Percentiles rank a stretch among this genome's conserved stretches.
These are phyloP conservation scores for Batillaria attramentaria DNA, from an alignment of 1,140 invertebrate species.

Conservation along the genomic window DNA sequence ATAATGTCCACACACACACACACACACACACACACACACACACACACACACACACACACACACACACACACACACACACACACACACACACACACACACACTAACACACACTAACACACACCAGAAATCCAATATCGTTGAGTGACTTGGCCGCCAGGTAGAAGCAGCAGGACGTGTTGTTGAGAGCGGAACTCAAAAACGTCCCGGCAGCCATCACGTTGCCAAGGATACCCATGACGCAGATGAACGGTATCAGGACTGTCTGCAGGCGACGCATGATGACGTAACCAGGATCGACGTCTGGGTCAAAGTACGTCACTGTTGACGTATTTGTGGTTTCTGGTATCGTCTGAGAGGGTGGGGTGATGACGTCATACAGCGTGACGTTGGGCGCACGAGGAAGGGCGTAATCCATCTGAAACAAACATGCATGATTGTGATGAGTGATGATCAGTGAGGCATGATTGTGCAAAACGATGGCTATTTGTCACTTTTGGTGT, in stretches of 20 bases:
- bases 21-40: not conserved
- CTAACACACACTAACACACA: too few relatives aligned
- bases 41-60: too few relatives aligned
- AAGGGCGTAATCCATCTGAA: too few relatives aligned
- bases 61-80: too few relatives aligned
- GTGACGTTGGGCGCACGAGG: too few relatives aligned
- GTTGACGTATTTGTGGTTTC: not conserved
- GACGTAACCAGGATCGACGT: conserved; percentile 16
- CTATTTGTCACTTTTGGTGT: too few relatives aligned
- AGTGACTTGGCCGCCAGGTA: conserved; percentile 49
- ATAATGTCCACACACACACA: not conserved
- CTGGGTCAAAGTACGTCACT: conserved; percentile 12
- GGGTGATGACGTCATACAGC: too few relatives aligned
- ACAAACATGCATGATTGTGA: too few relatives aligned
- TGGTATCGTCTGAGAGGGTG: too few relatives aligned
- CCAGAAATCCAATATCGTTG: conserved; percentile 54
- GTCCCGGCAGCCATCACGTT: conserved; percentile 44
- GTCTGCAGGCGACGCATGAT: conserved; percentile 31
- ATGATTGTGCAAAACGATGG: too few relatives aligned
- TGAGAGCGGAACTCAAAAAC: conserved; percentile 40
- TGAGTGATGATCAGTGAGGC: too few relatives aligned
- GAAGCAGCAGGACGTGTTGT: conserved; percentile 47
- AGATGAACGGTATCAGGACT: conserved; percentile 47
- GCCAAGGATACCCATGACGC: conserved; percentile 48
- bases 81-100: too few relatives aligned